Evolutionary conservation across 2,113 vertebrate genomes (phyloP), one percentile per base, ranked within the genome.

Genomic region (Cyphomyrus plagiostoma): DNA sequence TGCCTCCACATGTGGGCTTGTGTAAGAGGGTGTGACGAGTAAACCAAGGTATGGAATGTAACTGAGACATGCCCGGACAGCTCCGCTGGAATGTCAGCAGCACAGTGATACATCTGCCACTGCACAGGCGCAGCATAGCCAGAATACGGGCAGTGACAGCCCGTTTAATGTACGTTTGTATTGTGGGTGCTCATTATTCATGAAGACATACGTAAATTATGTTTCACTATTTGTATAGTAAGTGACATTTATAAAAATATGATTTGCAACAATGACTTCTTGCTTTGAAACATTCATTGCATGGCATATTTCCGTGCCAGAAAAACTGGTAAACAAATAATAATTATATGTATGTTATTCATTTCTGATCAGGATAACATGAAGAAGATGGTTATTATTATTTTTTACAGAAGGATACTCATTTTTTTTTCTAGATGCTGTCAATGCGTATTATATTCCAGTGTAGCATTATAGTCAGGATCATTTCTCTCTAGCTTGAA

Each of bases 21-120:
- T 66, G 3, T 88, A 26, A 80, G 74, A 42, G 91, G 91, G 92
- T 93, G 92, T 89, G 4, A 46, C 62, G 56, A 90, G 70, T 58
- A 30, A 77, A 87, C 83, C 56, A 87, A 93, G 92, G 92, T 92
- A 94, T 94, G 93, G 95, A 96, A 95, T 96, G 94, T 91, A 89
- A 52, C 80, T 49, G 3, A 91, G 92, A 92, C 95, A 94, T 90
- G 94, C 94, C 91, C 88, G 93, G 91, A 91, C 95, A 84, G 42
- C 6, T 19, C 8, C 19, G 0, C 62, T 84, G 82, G 42, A 84
- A 84, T 48, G 82, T 48, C 82, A 84, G 42, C 8, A 84, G 10
- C 15, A 4, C 39, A 84, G 82, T n/a, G 21, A 23, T 46, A n/a
- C 35, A 10, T 48, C 15, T 30, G 30, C 70, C 30, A 48, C 82